A percentile compares a stretch with the other conserved stretches of the same genome.
These are phyloP conservation scores for Silurus asotus DNA, from an alignment of 2,113 vertebrate genomes.

Conservation along the genomic window DNA sequence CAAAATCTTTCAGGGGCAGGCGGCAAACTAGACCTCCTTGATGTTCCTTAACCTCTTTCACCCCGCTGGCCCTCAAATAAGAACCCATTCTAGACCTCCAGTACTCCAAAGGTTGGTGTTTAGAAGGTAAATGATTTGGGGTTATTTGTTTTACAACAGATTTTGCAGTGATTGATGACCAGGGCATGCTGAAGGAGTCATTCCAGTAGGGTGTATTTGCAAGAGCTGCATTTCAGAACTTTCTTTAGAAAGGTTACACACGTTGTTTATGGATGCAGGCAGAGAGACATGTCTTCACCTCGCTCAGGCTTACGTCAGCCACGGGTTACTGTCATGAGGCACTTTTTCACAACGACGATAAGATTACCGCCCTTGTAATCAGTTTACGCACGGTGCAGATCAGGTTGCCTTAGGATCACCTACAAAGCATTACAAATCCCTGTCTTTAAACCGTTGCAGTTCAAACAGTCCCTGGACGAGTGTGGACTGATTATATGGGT, in stretches of 20 bases:
- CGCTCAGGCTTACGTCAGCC: neutral
- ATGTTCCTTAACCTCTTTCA: conserved; percentile 72
- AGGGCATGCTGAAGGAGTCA: neutral
- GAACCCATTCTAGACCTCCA: neutral
- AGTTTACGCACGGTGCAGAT: conserved; percentile 2
- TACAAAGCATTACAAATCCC: conserved; percentile 7
- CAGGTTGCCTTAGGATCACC: conserved; percentile 3
- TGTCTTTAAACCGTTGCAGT: neutral
- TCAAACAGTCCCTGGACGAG: neutral
- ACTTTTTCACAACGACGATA: conserved; percentile 18
- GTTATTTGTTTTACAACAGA: neutral
- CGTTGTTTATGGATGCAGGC: neutral
- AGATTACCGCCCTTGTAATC: conserved; percentile 24
- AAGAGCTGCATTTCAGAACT: neutral
- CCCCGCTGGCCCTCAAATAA: conserved; percentile 50
- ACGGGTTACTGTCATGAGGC: conserved; percentile 31
- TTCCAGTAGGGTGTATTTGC: neutral
- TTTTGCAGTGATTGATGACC: neutral
- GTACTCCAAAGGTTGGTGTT: conserved; percentile 45
- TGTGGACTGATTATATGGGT: conserved; percentile 47
- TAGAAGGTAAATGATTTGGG: conserved; percentile 28
- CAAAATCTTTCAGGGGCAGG: conserved; percentile 59
- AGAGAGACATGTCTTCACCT: neutral
- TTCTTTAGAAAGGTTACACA: neutral
- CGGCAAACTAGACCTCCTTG: conserved; percentile 52